phyloP scores from a whole-genome alignment of 2,797 vertebrate genomes.

The Lepidocolaptes lacrymiger region DNA sequence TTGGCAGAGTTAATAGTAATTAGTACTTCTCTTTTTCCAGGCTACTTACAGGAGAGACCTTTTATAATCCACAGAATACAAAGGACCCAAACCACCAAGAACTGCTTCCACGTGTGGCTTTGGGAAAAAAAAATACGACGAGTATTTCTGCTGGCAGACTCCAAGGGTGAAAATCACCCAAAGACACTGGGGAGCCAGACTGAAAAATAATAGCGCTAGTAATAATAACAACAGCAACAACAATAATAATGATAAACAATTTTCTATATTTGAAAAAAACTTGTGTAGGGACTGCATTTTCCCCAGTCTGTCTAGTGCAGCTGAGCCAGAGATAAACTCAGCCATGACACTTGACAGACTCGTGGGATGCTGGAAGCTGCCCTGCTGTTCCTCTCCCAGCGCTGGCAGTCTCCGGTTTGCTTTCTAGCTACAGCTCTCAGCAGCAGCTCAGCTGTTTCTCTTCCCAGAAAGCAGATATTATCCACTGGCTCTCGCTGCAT shows the following conservation, averaged over 20 bases:
- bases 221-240: background rate
- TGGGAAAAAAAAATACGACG: background rate
- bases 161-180: background rate
- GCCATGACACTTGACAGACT: background rate
- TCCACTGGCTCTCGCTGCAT: fast-evolving
- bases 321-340: background rate
- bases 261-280: background rate
- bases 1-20: conserved; percentile 72
- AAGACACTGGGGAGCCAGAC: background rate
- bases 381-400: background rate
- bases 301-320: background rate
- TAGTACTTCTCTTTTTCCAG: conserved; percentile 49
- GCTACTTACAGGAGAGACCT: conserved; percentile 47
- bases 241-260: background rate
- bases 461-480: background rate
- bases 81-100: conserved; percentile 16
- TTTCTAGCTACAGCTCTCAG: background rate
- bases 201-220: background rate
- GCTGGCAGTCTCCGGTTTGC: background rate
- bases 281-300: background rate
- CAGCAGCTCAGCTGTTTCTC: background rate
- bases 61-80: conserved; percentile 22
- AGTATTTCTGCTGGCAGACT: background rate
- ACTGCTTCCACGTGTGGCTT: conserved; percentile 25
- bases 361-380: background rate